Percentiles rank a stretch among this genome's conserved stretches.
phyloP scores from a whole-genome alignment of 2,113 vertebrate species.

The Forbesichthys papilliferus region DNA sequence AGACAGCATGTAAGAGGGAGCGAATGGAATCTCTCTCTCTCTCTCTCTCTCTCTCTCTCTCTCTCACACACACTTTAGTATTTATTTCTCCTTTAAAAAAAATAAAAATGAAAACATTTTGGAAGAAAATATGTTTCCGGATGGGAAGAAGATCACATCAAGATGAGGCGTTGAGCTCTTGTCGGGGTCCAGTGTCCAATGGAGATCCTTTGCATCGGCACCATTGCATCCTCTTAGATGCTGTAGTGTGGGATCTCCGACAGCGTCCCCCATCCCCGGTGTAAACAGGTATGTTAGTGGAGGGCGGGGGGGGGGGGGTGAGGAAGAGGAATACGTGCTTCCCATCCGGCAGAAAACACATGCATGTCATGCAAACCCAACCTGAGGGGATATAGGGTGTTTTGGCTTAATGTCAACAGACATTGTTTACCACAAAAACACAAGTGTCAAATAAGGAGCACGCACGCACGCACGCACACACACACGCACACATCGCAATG shows the following conservation, averaged over 20 bases:
- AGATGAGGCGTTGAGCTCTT: slow-evolving; percentile 38
- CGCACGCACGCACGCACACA: slow-evolving; percentile 4
- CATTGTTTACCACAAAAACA: slow-evolving; percentile 59
- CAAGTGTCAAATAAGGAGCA: slow-evolving; percentile 70
- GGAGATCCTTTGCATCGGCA: slow-evolving; percentile 57
- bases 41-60: slow-evolving; percentile 2
- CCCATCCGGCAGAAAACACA: slow-evolving; percentile 73
- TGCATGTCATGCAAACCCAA: slow-evolving; percentile 83
- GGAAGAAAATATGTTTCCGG: slow-evolving; percentile 30
- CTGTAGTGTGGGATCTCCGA: slow-evolving; percentile 18
- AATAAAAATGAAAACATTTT: neutral
- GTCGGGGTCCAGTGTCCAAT: slow-evolving; percentile 33
- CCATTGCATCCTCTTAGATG: slow-evolving; percentile 36
- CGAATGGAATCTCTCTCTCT: slow-evolving; percentile 45
- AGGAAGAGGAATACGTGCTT: slow-evolving; percentile 37
- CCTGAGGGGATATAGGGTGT: slow-evolving; percentile 68
- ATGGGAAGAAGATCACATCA: slow-evolving; percentile 4
- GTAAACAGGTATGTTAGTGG: slow-evolving; percentile 1
- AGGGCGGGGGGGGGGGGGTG: slow-evolving; percentile 14
- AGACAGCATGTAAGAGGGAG: slow-evolving; percentile 75
- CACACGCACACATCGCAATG: slow-evolving; percentile 39
- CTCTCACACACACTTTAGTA: neutral
- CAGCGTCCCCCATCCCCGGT: slow-evolving; percentile 28
- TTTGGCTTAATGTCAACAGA: slow-evolving; percentile 69
- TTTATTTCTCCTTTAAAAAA: slow-evolving; percentile 8